phyloP scores from a whole-genome alignment of 1,140 invertebrate species.

The Aethina tumida region DNA sequence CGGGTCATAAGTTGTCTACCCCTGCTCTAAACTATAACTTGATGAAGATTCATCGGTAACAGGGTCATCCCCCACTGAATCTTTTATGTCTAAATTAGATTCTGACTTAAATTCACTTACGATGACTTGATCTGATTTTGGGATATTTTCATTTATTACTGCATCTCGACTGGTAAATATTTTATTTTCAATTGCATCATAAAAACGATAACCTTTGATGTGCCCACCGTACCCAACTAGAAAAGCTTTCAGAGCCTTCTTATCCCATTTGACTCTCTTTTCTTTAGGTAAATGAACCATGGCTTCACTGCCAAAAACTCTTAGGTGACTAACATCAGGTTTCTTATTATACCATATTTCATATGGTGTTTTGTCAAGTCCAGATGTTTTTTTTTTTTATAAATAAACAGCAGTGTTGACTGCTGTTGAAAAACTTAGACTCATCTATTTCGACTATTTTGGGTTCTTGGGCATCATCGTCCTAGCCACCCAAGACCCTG shows the following conservation, averaged over 20 bases:
- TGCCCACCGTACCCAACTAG: conserved; percentile 19
- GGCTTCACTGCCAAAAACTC: conserved; percentile 24
- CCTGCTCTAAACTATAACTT: too few species aligned
- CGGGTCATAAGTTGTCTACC: too few species aligned
- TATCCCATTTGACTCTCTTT: conserved; percentile 17
- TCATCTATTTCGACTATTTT: too few species aligned
- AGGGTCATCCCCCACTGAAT: too few species aligned
- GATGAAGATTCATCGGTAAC: too few species aligned
- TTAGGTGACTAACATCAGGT: conserved; percentile 23
- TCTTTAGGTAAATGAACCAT: conserved; percentile 26
- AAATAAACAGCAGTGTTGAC: conserved; percentile 21
- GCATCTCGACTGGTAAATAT: conserved; percentile 21
- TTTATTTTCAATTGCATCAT: conserved; percentile 22
- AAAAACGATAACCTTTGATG: conserved; percentile 20
- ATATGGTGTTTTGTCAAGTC: conserved; percentile 16
- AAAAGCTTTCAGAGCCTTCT: conserved; percentile 20
- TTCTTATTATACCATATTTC: conserved; percentile 19
- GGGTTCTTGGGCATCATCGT: too few species aligned
- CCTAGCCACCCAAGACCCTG: too few species aligned
- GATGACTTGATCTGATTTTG: too few species aligned
- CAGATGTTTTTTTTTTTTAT: conserved; percentile 2
- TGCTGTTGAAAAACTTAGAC: too few species aligned
- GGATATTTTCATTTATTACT: too few species aligned
- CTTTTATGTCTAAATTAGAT: too few species aligned
- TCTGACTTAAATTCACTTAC: too few species aligned